phyloP scores from a whole-genome alignment of 2,888 invertebrate species.

The Chalcis sispes region DNA sequence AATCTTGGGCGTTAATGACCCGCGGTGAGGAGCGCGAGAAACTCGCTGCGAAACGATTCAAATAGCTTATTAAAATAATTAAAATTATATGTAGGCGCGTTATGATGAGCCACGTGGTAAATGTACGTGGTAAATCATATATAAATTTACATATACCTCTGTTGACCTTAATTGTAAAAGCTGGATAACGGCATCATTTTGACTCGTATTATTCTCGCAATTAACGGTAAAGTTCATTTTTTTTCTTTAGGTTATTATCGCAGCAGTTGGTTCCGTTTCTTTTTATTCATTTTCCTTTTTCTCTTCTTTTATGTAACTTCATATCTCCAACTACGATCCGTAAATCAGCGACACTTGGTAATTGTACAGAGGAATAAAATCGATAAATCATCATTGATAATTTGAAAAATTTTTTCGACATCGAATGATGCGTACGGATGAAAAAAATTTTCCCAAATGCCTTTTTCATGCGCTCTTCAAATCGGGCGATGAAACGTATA shows the following conservation, averaged over 20 bases:
- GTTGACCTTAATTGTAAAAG: conserved; percentile 43
- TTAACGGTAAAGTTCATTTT: conserved; percentile 50
- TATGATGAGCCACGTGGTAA: neutral
- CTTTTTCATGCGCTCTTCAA: neutral
- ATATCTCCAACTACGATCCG: too few species aligned
- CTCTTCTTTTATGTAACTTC: too few species aligned
- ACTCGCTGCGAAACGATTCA: conserved; percentile 56
- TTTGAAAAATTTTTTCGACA: too few species aligned
- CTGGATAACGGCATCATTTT: conserved; percentile 42
- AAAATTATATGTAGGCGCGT: neutral
- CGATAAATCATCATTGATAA: too few species aligned
- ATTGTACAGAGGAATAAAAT: too few species aligned
- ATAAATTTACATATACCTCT: conserved; percentile 45
- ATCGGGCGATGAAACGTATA: neutral
- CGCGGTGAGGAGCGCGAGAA: neutral
- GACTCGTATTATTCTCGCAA: conserved; percentile 46
- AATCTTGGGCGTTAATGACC: neutral
- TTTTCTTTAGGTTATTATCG: conserved; percentile 36
- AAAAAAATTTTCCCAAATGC: too few species aligned
- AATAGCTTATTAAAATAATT: conserved; percentile 21
- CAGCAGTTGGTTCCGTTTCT: neutral
- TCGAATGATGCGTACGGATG: too few species aligned
- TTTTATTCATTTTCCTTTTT: neutral
- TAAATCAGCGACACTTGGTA: too few species aligned
- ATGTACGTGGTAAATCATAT: conserved; percentile 28